Evolutionary conservation across 2,888 invertebrate species (phyloP).

Genomic region (Lithophane semibrunnea): DNA sequence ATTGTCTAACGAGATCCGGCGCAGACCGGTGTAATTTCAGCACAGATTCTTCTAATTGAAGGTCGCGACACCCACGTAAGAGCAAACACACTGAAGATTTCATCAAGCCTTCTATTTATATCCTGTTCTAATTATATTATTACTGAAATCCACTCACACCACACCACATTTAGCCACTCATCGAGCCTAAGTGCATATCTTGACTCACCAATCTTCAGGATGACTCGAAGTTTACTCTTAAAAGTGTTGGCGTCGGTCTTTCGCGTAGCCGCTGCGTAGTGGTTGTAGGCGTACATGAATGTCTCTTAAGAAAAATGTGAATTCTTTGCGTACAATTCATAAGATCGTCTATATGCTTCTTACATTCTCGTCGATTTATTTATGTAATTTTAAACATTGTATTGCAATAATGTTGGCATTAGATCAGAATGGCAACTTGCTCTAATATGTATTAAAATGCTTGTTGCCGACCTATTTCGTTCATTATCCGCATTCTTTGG

Average conservation of each 20-base stretch:
- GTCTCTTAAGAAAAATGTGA: conserved; percentile 13
- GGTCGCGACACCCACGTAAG: conserved; percentile 83
- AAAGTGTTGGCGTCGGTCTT: conserved; percentile 63
- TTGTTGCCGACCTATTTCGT: conserved; percentile 50
- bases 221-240: conserved; percentile 65
- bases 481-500: conserved; percentile 76
- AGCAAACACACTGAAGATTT: conserved; percentile 73
- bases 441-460: conserved; percentile 44
- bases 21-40: conserved; percentile 76
- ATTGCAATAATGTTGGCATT: conserved; percentile 31
- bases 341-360: conserved; percentile 19
- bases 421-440: conserved; percentile 38
- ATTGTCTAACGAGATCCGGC: conserved; percentile 75
- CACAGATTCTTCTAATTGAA: conserved; percentile 81
- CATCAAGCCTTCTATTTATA: conserved; percentile 83
- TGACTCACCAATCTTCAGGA: conserved; percentile 73
- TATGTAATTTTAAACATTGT: conserved; percentile 24
- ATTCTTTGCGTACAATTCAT: conserved; percentile 27
- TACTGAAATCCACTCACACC: conserved; percentile 75
- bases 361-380: conserved; percentile 18
- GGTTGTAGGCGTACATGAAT: conserved; percentile 48
- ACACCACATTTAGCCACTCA: conserved; percentile 78
- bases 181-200: conserved; percentile 70
- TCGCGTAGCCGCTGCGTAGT: conserved; percentile 20
- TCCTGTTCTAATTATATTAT: conserved; percentile 82